Evolutionary conservation across 1,140 invertebrate genomes (phyloP).

Genomic region (Chymomyza costata): DNA sequence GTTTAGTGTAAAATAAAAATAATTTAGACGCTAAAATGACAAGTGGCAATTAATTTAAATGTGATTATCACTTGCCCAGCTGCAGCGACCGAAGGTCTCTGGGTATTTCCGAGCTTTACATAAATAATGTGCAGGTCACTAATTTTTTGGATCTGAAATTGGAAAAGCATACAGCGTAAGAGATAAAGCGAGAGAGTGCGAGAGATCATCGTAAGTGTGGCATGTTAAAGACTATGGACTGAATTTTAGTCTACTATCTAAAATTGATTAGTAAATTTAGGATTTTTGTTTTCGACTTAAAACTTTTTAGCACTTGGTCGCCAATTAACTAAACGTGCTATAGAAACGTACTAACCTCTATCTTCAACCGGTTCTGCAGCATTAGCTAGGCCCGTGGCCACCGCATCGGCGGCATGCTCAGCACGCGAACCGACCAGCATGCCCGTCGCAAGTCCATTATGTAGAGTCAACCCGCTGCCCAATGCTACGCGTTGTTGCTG

Average conservation of each 20-base stretch:
- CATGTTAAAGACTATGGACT: constrained; percentile 30
- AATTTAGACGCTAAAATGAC: constrained; percentile 71
- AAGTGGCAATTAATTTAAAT: constrained; percentile 73
- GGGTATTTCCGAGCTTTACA: constrained; percentile 58
- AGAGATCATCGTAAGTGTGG: constrained; percentile 33
- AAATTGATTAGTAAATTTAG: constrained; percentile 12
- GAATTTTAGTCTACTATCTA: constrained; percentile 26
- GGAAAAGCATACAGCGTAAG: neutral
- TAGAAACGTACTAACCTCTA: constrained; percentile 64
- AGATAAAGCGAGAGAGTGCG: constrained; percentile 1
- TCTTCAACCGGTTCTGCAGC: constrained; percentile 63
- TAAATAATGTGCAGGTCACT: constrained; percentile 46
- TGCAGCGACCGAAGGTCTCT: constrained; percentile 40
- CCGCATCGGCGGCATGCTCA: constrained; percentile 23
- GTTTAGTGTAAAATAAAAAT: constrained; percentile 60
- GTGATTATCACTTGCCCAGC: constrained; percentile 68
- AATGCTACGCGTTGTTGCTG: constrained; percentile 28
- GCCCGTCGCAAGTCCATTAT: constrained; percentile 41
- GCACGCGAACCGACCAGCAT: constrained; percentile 17
- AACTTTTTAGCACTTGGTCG: constrained; percentile 27
- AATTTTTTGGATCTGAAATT: constrained; percentile 65
- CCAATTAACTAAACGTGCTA: constrained; percentile 48
- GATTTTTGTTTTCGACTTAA: constrained; percentile 28
- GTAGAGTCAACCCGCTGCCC: constrained; percentile 28
- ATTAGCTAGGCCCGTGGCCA: constrained; percentile 53